Evolutionary conservation across 1,140 invertebrate species (phyloP), one percentile per base, ranked within the genome.

Genomic region (Zaprionus tsacasi): DNA sequence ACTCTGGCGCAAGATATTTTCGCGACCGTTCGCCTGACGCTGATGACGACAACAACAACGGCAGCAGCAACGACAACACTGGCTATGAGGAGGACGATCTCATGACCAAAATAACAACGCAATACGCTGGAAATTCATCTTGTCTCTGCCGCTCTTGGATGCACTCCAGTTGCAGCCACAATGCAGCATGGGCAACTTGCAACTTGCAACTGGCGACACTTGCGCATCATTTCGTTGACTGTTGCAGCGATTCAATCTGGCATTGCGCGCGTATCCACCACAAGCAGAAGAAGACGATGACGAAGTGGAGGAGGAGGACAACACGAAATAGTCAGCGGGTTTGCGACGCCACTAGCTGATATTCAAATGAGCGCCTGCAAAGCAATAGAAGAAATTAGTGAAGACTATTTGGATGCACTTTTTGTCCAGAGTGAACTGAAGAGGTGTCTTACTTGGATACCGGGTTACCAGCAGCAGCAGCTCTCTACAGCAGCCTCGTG

Each of bases 91-190:
- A 79, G 48, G 74, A 82, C 74, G 64, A 72, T 81, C 61, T 81
- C 83, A 88, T 88, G 82, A 81, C 82, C 82, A 80, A 86, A 86
- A 78, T 76, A 81, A 81, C 82, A 86, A 86, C 80, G 82, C 82
- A 72, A 82, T 87, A 86, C 82, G 82, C 66, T 86, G 79, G 82
- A 87, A 87, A 86, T 86, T 87, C 79, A 87, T 86, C 82, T 87
- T 82, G 74, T 86, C 38, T 60, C 59, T 54, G 52, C 50, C 35
- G 52, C 61, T 54, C 33, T 38, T 52, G 59, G 3, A 30, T 30
- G 27, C 27, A 30, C 27, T 30, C 27, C 27, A 30, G 27, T 30
- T 30, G 27, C 50, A 38, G 63, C 61, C 43, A 33, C 35, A 43
- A 48, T 78, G 80, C 72, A 78, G 75, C 71, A 56, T 43, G 21